Evolutionary conservation across 2,888 invertebrate species (phyloP).

Genomic region (Netelia fuscicornis): DNA sequence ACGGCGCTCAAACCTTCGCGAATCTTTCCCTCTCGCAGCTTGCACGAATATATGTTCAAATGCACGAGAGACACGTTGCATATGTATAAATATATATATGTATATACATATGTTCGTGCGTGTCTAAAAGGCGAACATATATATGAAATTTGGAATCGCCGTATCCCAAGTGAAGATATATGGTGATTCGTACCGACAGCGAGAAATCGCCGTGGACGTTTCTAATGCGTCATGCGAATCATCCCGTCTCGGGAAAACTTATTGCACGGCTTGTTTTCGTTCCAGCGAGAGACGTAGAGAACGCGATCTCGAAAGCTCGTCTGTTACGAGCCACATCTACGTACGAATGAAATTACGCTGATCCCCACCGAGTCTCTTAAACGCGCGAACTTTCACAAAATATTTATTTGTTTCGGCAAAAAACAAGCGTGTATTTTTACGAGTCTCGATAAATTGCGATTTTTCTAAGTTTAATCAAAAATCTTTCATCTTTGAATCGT

Average conservation of each 20-base stretch:
- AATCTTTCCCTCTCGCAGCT: conserved; percentile 46
- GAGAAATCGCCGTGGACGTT: conserved; percentile 61
- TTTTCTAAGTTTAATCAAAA: neutral
- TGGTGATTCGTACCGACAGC: conserved; percentile 58
- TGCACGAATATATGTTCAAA: conserved; percentile 23
- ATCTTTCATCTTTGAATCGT: too few relatives aligned
- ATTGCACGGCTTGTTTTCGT: conserved; percentile 51
- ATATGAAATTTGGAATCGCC: conserved; percentile 18
- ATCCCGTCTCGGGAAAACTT: conserved; percentile 52
- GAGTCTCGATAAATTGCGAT: neutral
- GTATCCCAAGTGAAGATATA: conserved; percentile 50
- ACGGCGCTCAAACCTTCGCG: conserved; percentile 22
- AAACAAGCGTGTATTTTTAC: neutral
- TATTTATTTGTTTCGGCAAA: neutral
- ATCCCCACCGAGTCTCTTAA: conserved; percentile 12
- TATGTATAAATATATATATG: neutral
- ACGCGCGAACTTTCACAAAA: neutral
- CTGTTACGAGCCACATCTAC: neutral
- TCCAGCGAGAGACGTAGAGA: neutral
- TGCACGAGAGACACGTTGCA: conserved; percentile 19
- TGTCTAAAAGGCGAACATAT: neutral
- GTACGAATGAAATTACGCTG: conserved; percentile 18
- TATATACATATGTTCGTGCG: neutral
- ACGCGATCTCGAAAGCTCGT: conserved; percentile 1
- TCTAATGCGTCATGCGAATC: conserved; percentile 60